Evolutionary conservation across 2,113 vertebrate species (phyloP).

Genomic region (Camelus bactrianus): DNA sequence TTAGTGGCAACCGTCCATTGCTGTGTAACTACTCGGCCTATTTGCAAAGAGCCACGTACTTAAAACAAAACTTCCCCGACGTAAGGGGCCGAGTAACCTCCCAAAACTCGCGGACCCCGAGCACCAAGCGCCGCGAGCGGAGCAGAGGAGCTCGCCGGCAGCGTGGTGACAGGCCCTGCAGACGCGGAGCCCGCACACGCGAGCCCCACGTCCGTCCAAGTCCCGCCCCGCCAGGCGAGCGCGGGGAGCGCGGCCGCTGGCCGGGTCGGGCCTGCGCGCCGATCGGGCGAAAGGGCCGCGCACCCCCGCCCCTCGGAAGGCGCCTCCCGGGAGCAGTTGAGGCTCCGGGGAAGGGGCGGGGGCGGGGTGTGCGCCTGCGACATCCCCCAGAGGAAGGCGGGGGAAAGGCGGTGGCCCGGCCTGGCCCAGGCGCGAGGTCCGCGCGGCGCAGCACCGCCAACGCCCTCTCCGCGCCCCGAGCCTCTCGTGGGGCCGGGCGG

Average conservation of each 20-base stretch:
- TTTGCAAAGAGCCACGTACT: background rate
- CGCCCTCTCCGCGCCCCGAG: background rate
- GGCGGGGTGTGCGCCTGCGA: background rate
- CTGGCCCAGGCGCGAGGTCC: background rate
- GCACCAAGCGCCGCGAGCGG: background rate
- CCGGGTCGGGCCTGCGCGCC: background rate
- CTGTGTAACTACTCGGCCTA: background rate
- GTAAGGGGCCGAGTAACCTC: rapidly evolving
- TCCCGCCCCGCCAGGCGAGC: slow-evolving; percentile 35
- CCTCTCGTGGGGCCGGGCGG: background rate
- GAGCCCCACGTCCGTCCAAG: slow-evolving; percentile 47
- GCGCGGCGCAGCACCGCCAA: background rate
- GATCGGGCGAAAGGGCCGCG: background rate
- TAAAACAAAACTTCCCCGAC: background rate
- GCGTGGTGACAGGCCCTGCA: slow-evolving; percentile 17
- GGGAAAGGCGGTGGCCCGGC: background rate
- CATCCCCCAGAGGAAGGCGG: background rate
- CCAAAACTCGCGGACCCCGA: background rate
- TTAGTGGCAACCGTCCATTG: background rate
- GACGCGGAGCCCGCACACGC: slow-evolving; percentile 38
- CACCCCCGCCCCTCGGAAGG: background rate
- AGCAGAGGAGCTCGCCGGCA: background rate
- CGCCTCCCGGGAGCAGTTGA: background rate
- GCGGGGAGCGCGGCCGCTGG: background rate
- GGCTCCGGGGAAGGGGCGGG: background rate